Conservation (phyloP, 1,140 invertebrate species). For the Manduca sexta region DNA sequence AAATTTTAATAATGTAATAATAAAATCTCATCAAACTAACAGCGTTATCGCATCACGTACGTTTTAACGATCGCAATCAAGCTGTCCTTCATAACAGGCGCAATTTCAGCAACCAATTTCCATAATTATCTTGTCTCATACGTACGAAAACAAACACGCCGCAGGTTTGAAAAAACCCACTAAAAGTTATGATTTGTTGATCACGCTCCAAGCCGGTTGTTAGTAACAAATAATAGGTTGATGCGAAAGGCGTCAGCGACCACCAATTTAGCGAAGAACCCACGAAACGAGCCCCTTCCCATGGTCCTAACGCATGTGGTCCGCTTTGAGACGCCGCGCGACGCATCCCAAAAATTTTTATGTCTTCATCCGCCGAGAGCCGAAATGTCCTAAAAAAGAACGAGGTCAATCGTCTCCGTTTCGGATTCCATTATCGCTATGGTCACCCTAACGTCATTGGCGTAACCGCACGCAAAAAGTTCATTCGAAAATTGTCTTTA, state of each 20-base stretch:
- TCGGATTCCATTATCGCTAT: constrained; percentile 52
- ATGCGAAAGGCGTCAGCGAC: constrained; percentile 59
- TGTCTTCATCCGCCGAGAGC: constrained; percentile 66
- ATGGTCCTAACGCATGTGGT: constrained; percentile 60
- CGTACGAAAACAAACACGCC: constrained; percentile 64
- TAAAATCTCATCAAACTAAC: not conserved
- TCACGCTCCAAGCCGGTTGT: constrained; percentile 54
- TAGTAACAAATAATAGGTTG: constrained; percentile 58
- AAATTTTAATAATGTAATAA: not conserved
- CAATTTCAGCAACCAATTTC: constrained; percentile 40
- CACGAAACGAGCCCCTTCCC: constrained; percentile 38
- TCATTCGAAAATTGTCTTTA: constrained; percentile 47
- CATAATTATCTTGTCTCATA: constrained; percentile 61
- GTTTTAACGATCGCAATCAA: constrained; percentile 26
- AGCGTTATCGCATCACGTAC: not conserved
- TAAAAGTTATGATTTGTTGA: constrained; percentile 53
- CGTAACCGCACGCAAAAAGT: constrained; percentile 49
- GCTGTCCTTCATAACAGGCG: constrained; percentile 36
- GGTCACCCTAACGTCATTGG: constrained; percentile 62
- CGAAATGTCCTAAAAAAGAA: constrained; percentile 39
- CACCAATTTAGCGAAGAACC: constrained; percentile 58
- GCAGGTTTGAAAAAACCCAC: constrained; percentile 23
- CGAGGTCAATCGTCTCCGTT: constrained; percentile 27
- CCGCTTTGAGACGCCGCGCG: constrained; percentile 54
- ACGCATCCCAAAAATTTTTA: constrained; percentile 58